Evolutionary conservation across 64 coral and sea anemone species (phyloP), one percentile per base, ranked within the genome.

Genomic region (Porites australiensis): DNA sequence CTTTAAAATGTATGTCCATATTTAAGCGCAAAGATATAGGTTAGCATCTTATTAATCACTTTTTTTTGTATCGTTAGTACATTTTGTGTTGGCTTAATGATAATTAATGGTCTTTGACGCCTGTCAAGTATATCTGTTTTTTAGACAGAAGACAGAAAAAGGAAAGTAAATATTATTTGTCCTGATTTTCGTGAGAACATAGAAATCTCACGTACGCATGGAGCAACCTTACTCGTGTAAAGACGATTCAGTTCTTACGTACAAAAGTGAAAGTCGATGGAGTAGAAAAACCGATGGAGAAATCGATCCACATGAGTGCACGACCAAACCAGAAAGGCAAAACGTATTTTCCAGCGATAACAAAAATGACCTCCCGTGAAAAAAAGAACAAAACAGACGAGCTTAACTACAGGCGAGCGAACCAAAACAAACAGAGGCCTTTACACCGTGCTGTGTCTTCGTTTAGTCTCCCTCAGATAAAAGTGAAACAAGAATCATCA

Each of bases 151-250:
- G 68, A 84, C 19, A 84, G 44, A 19, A 68, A 68, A 21, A 51
- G 5, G 21, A 84, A 84, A 20, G 62, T 65, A 84, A 84, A 84
- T 50, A 84, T 5, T 84, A 50, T 47, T 50, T 68, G 81, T 65
- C 44, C 27, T 37, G 27, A 21, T 21, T 9, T 50, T 4, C 66
- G 47, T 50, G 16, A 12, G 44, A 65, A 15, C 57, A 68, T 48
- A 46, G 37, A 64, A 84, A 48, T 44, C 58, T 10, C 43, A 18
- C 44, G 8, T 22, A 6, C 19, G 61, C 13, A n/a, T 47, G 8
- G 66, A 65, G 19, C 46, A 84, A 67, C 51, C 19, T 65, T 50
- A 46, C 10, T 9, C 14, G 13, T 60, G 57, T 20, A 84, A 50
- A 68, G 81, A 21, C 13, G 77, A 22, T 66, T 37, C 27, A 37